Base-by-base conservation (phyloP, 2,888 invertebrate species). In the Scaptodrosophila latifasciaeformis region DNA sequence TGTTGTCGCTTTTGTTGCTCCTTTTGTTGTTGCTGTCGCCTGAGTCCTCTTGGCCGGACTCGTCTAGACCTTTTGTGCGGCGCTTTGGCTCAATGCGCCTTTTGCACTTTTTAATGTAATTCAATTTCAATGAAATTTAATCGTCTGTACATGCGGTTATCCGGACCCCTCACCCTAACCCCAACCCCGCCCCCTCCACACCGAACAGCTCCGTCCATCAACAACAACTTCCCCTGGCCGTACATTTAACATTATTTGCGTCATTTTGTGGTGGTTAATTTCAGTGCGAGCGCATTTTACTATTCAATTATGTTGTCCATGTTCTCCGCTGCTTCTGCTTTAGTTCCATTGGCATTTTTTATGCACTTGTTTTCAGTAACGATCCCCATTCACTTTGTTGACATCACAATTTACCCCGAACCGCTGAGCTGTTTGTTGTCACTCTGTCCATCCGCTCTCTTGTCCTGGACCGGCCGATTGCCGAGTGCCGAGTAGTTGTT, bases 51-150 rank as follows among this genome's bases (percentile, higher is more conserved):
- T 44, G 19, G 47, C 40, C 17, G 30, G 10, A 21, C 18, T 21
- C 13, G 19, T 24, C 29, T 49, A 21, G 43, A 21, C 34, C 49
- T 43, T 49, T 48, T 70, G 60, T 62, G 62, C 64, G 53, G 45
- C 57, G 51, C 48, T 70, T 47, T 53, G 42, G 37, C 37, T 27
- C 17, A 39, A 27, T 27, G 27, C 64, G 80, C 80, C 70, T 79
- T 79, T 79, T 79, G 70, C 72, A 75, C 70, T 35, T 30, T 70
- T 70, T 77, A 68, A 77, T 80, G 78, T 78, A 71, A 77, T 77
- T 77, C 81, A 70, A 77, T 77, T 77, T 80, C 80, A 77, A 68
- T 77, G 76, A 80, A 77, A 77, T 77, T 77, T 77, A 77, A 77
- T 77, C 76, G 76, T 56, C 71, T 68, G 78, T 71, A 69, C 70